phyloP scores from a whole-genome alignment of 2,797 vertebrate genomes.

The Anisognathus igniventris region DNA sequence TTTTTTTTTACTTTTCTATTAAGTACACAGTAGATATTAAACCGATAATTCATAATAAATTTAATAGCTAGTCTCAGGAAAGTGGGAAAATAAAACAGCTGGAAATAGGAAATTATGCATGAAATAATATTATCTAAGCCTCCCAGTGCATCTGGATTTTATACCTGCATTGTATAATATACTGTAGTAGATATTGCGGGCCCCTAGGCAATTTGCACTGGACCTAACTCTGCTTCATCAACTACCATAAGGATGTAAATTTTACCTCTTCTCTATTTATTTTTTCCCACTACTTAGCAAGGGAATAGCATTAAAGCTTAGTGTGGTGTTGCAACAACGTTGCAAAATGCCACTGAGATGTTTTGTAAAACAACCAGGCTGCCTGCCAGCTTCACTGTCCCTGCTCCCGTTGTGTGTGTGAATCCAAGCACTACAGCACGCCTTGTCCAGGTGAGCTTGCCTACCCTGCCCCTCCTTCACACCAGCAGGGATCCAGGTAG shows the following conservation, averaged over 20 bases:
- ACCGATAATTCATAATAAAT: slow-evolving; percentile 54
- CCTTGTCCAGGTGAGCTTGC: no score
- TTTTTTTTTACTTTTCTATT: background rate
- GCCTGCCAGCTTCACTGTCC: background rate
- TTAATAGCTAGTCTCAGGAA: slow-evolving; percentile 35
- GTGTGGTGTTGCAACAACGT: background rate
- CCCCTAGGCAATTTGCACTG: background rate
- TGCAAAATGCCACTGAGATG: background rate
- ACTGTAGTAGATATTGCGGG: background rate
- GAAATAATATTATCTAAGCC: slow-evolving; percentile 31
- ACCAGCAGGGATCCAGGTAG: background rate
- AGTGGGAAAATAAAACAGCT: slow-evolving; percentile 45
- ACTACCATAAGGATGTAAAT: background rate
- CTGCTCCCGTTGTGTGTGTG: background rate
- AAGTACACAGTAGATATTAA: slow-evolving; percentile 53
- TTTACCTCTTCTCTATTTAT: background rate
- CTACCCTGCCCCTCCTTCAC: background rate
- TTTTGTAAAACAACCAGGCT: background rate
- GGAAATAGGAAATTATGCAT: slow-evolving; percentile 48
- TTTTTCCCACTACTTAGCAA: background rate
- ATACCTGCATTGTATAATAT: background rate
- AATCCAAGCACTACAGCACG: accelerated
- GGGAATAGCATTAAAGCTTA: background rate
- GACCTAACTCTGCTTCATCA: slow-evolving; percentile 1
- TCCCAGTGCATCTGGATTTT: slow-evolving; percentile 23